Conservation (phyloP, 2,888 invertebrate genomes). For the Spialia ferax region DNA sequence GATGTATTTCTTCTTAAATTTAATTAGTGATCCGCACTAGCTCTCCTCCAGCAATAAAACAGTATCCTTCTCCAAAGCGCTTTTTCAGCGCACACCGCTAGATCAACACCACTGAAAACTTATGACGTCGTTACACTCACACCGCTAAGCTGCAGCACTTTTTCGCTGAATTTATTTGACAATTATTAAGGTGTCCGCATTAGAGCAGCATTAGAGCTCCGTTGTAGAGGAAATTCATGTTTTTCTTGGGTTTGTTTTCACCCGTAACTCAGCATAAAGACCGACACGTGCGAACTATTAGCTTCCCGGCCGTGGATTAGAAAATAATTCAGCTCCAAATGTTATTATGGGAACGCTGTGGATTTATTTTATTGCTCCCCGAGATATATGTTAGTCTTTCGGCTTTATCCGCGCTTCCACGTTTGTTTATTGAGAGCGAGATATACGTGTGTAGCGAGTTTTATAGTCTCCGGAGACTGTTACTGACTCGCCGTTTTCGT, state of each 20-base stretch:
- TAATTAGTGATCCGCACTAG: neutral
- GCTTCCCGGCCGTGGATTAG: conserved; percentile 82
- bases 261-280: conserved; percentile 76
- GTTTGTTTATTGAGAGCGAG: conserved; percentile 79
- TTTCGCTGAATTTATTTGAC: conserved; percentile 82
- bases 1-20: too few relatives aligned
- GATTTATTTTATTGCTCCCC: conserved; percentile 83
- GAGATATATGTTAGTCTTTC: conserved; percentile 80
- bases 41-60: neutral
- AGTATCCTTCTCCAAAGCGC: conserved; percentile 44
- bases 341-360: conserved; percentile 81
- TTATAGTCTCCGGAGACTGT: conserved; percentile 68
- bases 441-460: conserved; percentile 73
- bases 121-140: conserved; percentile 77
- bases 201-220: conserved; percentile 74
- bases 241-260: conserved; percentile 83
- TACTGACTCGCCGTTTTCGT: conserved; percentile 60
- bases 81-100: conserved; percentile 49
- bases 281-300: conserved; percentile 85
- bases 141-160: conserved; percentile 66
- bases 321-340: conserved; percentile 85
- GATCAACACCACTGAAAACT: conserved; percentile 60
- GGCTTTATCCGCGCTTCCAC: conserved; percentile 75
- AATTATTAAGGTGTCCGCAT: conserved; percentile 85
- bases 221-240: conserved; percentile 79